Percentiles rank a stretch among this genome's conserved stretches.
phyloP scores from a whole-genome alignment of 2,113 vertebrate genomes.

The Loxodonta africana region DNA sequence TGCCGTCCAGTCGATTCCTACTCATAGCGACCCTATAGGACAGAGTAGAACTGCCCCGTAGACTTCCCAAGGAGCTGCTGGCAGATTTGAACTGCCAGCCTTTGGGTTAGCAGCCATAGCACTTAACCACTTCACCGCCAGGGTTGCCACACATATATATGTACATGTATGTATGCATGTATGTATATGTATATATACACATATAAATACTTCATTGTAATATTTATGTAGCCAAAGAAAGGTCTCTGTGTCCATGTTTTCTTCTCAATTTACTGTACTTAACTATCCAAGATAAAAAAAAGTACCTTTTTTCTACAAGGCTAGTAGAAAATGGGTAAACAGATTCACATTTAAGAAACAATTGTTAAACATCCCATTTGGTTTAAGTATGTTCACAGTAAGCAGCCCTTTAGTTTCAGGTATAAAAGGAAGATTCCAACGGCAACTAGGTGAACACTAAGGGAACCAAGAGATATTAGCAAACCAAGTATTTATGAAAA shows the following conservation, averaged over 20 bases:
- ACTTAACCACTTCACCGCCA: no score
- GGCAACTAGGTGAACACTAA: neutral
- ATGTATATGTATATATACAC: no score
- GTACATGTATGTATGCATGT: neutral
- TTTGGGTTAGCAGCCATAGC: no score
- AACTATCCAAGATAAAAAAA: neutral
- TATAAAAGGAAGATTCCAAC: neutral
- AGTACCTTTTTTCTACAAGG: neutral
- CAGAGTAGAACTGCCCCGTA: no score
- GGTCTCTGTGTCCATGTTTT: neutral
- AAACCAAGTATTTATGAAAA: neutral
- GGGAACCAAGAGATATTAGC: neutral
- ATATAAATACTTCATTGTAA: neutral
- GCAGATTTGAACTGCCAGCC: no score
- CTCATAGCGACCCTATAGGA: no score
- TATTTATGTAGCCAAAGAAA: neutral
- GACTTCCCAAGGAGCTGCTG: no score
- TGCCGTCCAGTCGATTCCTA: no score
- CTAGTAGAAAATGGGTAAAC: neutral
- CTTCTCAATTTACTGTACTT: neutral
- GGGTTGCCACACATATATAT: no score
- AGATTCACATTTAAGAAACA: neutral
- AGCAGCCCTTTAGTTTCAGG: neutral
- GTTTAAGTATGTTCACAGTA: neutral
- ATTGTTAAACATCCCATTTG: neutral